phyloP scores from a whole-genome alignment of 2,797 vertebrate species.

The Yasuhikotakia modesta region DNA sequence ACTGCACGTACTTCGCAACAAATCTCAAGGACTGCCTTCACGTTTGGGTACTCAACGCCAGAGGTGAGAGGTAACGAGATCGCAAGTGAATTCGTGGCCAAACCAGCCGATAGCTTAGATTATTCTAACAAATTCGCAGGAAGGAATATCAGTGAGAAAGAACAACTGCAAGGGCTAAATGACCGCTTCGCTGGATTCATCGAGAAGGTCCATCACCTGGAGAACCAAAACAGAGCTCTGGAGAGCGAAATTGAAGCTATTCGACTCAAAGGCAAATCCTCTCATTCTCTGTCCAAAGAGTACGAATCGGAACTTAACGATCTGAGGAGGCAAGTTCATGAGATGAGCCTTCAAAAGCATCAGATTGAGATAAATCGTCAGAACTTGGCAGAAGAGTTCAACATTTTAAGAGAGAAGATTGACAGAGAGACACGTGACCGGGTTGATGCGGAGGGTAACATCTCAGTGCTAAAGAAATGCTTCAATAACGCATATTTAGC shows the following conservation, averaged over 20 bases:
- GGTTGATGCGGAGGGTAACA: slow-evolving; percentile 74
- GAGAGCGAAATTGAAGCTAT: slow-evolving; percentile 83
- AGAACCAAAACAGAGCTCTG: slow-evolving; percentile 82
- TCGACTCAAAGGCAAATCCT: slow-evolving; percentile 77
- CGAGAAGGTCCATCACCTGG: slow-evolving; percentile 85
- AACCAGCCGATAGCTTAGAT: slow-evolving; percentile 43
- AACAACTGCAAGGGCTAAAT: slow-evolving; percentile 85
- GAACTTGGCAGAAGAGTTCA: slow-evolving; percentile 82
- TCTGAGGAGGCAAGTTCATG: slow-evolving; percentile 78
- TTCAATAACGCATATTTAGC: slow-evolving; percentile 72
- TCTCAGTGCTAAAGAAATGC: slow-evolving; percentile 74
- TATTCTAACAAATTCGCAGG: slow-evolving; percentile 15
- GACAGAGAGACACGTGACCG: slow-evolving; percentile 78
- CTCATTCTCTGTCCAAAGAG: slow-evolving; percentile 80
- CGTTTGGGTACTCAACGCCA: slow-evolving; percentile 20
- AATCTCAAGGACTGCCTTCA: slow-evolving; percentile 16
- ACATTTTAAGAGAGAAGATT: slow-evolving; percentile 70
- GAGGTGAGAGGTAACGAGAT: slow-evolving; percentile 42
- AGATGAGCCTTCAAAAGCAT: slow-evolving; percentile 80
- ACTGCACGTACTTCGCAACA: slow-evolving; percentile 12
- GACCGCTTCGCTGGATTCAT: slow-evolving; percentile 91
- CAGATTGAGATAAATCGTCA: slow-evolving; percentile 81
- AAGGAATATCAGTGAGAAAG: slow-evolving; percentile 77
- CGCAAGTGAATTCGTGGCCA: slow-evolving; percentile 30
- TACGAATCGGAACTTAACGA: slow-evolving; percentile 83